Evolutionary conservation across 2,113 vertebrate species (phyloP), one percentile per base, ranked within the genome.

Genomic region (Solea senegalensis): DNA sequence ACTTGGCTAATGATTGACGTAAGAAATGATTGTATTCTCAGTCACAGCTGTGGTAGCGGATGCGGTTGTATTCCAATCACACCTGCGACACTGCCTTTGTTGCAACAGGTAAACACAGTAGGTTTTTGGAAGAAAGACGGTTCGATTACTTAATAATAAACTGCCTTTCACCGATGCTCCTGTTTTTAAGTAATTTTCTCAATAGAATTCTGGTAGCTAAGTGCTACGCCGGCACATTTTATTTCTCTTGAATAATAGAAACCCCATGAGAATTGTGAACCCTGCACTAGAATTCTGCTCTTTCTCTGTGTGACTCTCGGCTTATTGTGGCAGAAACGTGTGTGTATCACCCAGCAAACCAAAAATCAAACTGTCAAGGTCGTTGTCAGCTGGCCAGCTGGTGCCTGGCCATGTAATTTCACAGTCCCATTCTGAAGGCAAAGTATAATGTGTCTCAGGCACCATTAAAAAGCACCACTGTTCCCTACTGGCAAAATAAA

Each of bases 341-440:
- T 55, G 65, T 27, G 15, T 72, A 34, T 50, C 26, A 34, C 51
- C 63, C 59, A 15, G 26, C 12, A 9, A 26, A 56, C 45, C 61
- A 51, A 43, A 71, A 53, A 58, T 65, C 11, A 28, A 80, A 80
- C 76, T 77, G 69, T 80, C 68, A 66, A 55, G 53, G 72, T 71
- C 63, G 46, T 51, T 54, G 39, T 48, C 10, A 14, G 48, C 61
- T 28, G 60, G 16, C 58, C 54, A 71, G 69, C 73, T 63, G 56
- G 39, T 53, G 39, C 21, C 46, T 44, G 27, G 67, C 64, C 44
- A 15, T 34, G n/a, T 10, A 12, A 59, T 63, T 57, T 72, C 55
- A 21, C 53, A 40, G 44, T 63, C 43, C 50, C 27, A 28, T 45
- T 69, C 34, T 55, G 39, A 13, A 8, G 0, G 16, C 26, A 43